Percentiles rank a stretch among this genome's conserved stretches.
Conservation (phyloP, 2,113 vertebrate species). For the Origma solitaria region DNA sequence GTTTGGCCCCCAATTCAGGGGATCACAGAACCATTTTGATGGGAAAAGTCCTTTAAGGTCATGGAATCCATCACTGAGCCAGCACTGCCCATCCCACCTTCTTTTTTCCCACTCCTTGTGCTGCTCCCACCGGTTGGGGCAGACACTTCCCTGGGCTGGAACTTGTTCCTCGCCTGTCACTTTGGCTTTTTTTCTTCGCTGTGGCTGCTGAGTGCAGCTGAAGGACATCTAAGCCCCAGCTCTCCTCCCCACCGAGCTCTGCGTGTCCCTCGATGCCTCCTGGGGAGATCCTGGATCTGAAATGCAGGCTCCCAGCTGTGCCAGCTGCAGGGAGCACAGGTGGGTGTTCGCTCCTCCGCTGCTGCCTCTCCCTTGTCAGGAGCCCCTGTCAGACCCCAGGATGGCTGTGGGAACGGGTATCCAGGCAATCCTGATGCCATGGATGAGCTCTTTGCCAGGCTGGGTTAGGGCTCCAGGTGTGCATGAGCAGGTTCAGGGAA, state of each 20-base stretch:
- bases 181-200: neutral
- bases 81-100: neutral
- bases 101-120: fast-evolving
- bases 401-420: neutral
- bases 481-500: neutral
- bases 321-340: neutral
- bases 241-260: neutral
- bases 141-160: neutral
- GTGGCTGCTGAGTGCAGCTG: neutral
- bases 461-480: neutral
- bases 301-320: neutral
- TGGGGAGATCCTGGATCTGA: neutral
- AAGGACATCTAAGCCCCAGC: neutral
- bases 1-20: fast-evolving
- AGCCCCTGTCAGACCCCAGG: neutral
- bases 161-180: neutral
- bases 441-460: neutral
- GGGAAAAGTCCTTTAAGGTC: neutral
- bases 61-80: neutral
- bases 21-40: no score
- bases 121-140: neutral
- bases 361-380: neutral
- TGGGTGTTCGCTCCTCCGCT: neutral
- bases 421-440: neutral
- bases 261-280: neutral